phyloP scores from a whole-genome alignment of 37 sponge, comb jelly and placozoan species.

The Dysidea cf. avara region DNA sequence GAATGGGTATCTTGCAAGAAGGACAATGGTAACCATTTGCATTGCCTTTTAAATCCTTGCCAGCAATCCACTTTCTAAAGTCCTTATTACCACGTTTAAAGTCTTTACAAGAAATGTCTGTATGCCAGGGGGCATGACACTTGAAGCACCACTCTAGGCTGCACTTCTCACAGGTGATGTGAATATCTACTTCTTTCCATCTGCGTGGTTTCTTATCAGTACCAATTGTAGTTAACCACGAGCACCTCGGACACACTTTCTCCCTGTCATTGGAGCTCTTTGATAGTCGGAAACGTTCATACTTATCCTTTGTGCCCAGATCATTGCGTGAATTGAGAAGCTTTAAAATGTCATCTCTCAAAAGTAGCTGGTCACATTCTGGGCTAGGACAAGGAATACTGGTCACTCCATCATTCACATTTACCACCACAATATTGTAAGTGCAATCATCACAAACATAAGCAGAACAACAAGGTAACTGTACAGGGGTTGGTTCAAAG shows the following conservation, averaged over 20 bases:
- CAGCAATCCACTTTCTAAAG: slow-evolving; percentile 42
- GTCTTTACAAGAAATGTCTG: slow-evolving; percentile 17
- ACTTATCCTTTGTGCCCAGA: neutral
- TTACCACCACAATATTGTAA: neutral
- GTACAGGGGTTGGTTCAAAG: too few species aligned
- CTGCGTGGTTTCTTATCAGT: neutral
- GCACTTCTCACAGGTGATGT: slow-evolving; percentile 40
- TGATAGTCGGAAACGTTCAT: slow-evolving; percentile 8
- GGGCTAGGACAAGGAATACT: slow-evolving; percentile 18
- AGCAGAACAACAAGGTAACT: neutral
- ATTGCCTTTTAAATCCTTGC: neutral
- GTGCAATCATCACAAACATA: slow-evolving; percentile 9
- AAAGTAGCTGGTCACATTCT: slow-evolving; percentile 1
- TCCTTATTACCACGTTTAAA: slow-evolving; percentile 22
- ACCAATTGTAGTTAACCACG: neutral
- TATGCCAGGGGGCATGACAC: slow-evolving; percentile 66
- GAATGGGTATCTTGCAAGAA: slow-evolving; percentile 25
- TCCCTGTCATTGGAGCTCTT: neutral
- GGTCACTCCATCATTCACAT: slow-evolving; percentile 13
- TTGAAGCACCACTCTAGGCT: slow-evolving; percentile 47
- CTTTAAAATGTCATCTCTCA: neutral
- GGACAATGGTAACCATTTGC: slow-evolving; percentile 50
- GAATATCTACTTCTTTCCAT: neutral
- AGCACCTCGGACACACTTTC: slow-evolving; percentile 40
- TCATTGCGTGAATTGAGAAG: neutral